These are phyloP conservation scores for Gerris buenoi DNA, from an alignment of 1,140 invertebrate genomes.

Conservation along the genomic window DNA sequence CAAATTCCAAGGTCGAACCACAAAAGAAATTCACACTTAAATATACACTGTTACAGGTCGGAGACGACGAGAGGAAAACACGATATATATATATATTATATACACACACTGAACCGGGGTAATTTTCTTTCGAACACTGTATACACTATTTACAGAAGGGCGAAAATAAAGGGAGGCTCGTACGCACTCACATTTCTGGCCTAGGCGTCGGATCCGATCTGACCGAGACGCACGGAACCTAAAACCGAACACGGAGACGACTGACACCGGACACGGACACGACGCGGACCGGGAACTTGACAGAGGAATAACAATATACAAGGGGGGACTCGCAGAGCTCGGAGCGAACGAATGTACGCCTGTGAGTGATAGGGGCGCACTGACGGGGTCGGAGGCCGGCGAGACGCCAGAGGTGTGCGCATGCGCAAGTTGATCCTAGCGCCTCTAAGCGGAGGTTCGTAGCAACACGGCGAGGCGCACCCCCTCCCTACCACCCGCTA, in stretches of 20 bases:
- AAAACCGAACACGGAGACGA: not conserved
- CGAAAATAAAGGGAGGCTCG: not conserved
- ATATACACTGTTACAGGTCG: too few relatives aligned
- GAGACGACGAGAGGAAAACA: too few relatives aligned
- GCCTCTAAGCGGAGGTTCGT: not conserved
- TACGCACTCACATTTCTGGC: not conserved
- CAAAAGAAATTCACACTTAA: too few relatives aligned
- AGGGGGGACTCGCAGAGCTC: not conserved
- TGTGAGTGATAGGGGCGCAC: not conserved
- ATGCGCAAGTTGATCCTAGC: not conserved
- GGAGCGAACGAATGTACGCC: not conserved
- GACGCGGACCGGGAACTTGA: not conserved
- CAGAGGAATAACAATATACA: not conserved
- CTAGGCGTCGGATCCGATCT: too few relatives aligned
- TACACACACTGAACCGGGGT: not conserved
- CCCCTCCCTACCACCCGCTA: not conserved
- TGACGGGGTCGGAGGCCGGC: not conserved
- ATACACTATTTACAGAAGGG: slow-evolving; percentile 5
- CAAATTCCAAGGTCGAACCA: too few relatives aligned
- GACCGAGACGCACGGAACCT: too few relatives aligned
- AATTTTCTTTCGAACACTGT: slow-evolving; percentile 6
- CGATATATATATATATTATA: too few relatives aligned
- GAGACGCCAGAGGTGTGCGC: not conserved
- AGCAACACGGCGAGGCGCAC: not conserved
- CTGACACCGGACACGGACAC: not conserved